Percentiles rank a stretch among this genome's conserved stretches.
These are phyloP conservation scores for Oscarella lobularis DNA, from an alignment of 37 sponge, comb jelly and placozoan genomes.

Conservation along the genomic window DNA sequence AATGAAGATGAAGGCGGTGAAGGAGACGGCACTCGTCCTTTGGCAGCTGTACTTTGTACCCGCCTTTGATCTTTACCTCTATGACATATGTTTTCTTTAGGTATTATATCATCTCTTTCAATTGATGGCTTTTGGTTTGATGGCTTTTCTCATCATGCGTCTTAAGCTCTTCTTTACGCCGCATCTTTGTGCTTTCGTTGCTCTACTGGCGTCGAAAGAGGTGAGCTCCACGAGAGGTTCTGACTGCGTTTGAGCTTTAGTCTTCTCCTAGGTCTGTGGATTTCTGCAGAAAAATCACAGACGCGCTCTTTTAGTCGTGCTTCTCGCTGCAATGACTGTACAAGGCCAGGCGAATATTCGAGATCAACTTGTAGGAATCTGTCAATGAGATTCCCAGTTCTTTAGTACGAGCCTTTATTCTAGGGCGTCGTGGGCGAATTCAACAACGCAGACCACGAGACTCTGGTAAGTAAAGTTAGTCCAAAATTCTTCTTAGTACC, in stretches of 20 bases:
- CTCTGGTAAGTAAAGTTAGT: conserved; percentile 27
- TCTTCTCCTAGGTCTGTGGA: conserved; percentile 11
- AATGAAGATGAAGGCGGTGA: too few species aligned
- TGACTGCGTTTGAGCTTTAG: conserved; percentile 2
- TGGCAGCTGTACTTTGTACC: too few species aligned
- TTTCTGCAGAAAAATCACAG: background rate
- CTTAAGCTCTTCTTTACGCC: conserved; percentile 92
- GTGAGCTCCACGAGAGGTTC: conserved; percentile 25
- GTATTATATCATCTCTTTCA: conserved; percentile 58
- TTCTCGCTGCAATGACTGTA: conserved; percentile 20
- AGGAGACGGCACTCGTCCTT: too few species aligned
- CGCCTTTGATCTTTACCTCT: too few species aligned
- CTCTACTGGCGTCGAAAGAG: conserved; percentile 26
- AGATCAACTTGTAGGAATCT: background rate
- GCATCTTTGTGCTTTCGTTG: conserved; percentile 35
- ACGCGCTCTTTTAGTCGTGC: background rate
- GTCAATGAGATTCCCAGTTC: too few species aligned
- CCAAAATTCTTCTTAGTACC: background rate
- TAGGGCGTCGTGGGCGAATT: conserved; percentile 65
- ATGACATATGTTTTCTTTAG: too few species aligned
- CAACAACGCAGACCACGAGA: conserved; percentile 57
- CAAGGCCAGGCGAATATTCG: conserved; percentile 32
- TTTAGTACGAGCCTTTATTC: background rate
- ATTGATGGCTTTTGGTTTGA: conserved; percentile 27
- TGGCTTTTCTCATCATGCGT: conserved; percentile 85